phyloP scores from a whole-genome alignment of 1,140 invertebrate species.

The Monochamus saltuarius region DNA sequence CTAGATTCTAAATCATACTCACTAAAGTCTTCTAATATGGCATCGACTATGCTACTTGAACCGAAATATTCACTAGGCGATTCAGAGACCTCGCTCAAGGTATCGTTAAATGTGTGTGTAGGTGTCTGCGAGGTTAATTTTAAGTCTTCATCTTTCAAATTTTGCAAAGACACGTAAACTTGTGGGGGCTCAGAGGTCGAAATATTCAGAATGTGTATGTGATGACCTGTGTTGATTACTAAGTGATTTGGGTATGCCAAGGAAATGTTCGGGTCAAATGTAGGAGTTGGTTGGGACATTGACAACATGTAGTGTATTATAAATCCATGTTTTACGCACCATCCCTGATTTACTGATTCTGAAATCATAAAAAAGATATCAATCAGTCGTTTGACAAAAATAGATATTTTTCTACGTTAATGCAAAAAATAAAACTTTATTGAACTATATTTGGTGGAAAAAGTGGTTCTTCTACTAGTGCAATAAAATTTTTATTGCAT shows the following conservation, averaged over 20 bases:
- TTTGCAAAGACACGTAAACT: conserved; percentile 16
- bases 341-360: conserved; percentile 42
- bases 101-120: conserved; percentile 32
- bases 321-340: conserved; percentile 50
- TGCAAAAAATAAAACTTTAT: too few species aligned
- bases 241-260: conserved; percentile 49
- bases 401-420: too few species aligned
- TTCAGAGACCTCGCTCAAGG: conserved; percentile 48
- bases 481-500: too few species aligned
- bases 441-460: too few species aligned
- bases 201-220: conserved; percentile 49
- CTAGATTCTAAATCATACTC: conserved; percentile 50
- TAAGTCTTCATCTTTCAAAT: conserved; percentile 34
- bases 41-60: conserved; percentile 46
- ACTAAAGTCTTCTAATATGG: conserved; percentile 50
- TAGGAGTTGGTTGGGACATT: conserved; percentile 43
- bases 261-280: conserved; percentile 46
- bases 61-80: conserved; percentile 46
- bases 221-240: conserved; percentile 51
- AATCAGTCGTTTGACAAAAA: too few species aligned
- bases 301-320: conserved; percentile 49
- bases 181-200: conserved; percentile 34
- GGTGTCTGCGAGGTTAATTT: conserved; percentile 21
- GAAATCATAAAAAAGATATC: conserved; percentile 22
- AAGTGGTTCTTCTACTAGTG: too few species aligned